Base-by-base conservation (phyloP, 2,888 invertebrate genomes). In the Scelioninae gen. 2 region DNA sequence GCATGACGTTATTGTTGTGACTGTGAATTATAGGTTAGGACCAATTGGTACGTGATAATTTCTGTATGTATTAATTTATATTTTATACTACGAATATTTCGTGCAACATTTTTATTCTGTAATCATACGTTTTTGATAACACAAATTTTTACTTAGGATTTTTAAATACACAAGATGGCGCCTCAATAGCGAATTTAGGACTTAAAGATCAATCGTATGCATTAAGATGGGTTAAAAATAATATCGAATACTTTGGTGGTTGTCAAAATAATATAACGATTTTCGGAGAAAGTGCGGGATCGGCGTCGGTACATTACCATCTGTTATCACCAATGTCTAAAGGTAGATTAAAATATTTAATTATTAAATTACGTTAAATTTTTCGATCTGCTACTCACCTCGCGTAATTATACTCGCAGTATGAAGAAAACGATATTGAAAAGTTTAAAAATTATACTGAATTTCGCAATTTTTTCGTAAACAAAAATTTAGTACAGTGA, bases 141-240 rank as follows among this genome's bases (percentile, higher is more conserved):
- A n/a, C n/a, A n/a, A n/a, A n/a, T n/a, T n/a, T n/a, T n/a, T n/a
- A 39, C 13, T 22, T 39, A 84, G 85, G 85, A 22, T 84, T 79
- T 57, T 71, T 85, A 22, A 84, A 81, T 52, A 85, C 85, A 13
- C 80, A 75, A 0, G 85, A 85, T 61, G 79, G 75, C 1, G 39
- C 22, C 39, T 5, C 33, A n/a, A 1, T n/a, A 0, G 85, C 82
- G 46, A 85, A 85, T 53, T 78, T 77, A 2, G 85, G 85, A 1
- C 25, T 84, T 58, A 85, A 84, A 65, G 85, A 85, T 70, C 84
- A 85, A 70, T 80, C 80, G 1, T 77, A 81, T 79, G 84, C 83
- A 11, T 61, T 85, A 18, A 82, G 78, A 50, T 85, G 84, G 85
- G 78, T 84, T 25, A 77, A 77, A 46, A 80, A 84, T 13, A 84